Percentiles rank a stretch among this genome's conserved stretches.
Conservation (phyloP, 2,113 vertebrate species). For the Eclectus roratus region DNA sequence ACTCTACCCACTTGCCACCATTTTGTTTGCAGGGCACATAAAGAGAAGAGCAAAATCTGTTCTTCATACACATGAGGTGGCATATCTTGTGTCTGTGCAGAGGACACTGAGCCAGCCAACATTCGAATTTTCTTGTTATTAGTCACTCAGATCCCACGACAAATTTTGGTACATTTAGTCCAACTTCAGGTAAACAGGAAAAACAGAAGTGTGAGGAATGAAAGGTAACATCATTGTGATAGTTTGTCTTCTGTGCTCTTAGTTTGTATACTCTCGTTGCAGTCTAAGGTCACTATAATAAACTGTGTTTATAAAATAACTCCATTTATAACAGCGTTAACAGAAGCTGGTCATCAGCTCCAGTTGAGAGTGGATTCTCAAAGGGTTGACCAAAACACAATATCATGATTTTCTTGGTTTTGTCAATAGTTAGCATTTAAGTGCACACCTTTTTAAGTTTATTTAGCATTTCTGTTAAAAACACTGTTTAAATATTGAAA, state of each 20-base stretch:
- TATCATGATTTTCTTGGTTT: not conserved
- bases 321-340: not conserved
- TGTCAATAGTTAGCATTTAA: not conserved
- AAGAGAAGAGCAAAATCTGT: not conserved
- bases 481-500: not conserved
- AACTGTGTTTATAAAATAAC: not conserved
- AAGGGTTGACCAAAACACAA: not conserved
- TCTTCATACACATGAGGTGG: not conserved
- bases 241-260: not conserved
- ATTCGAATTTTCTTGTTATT: not conserved
- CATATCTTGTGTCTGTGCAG: not conserved
- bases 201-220: not conserved
- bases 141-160: not conserved
- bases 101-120: not conserved
- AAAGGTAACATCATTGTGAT: not conserved
- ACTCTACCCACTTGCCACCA: not conserved
- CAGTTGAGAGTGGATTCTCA: not conserved
- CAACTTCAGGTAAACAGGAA: slow-evolving; percentile 25
- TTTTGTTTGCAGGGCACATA: not conserved
- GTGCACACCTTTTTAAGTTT: not conserved
- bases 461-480: not conserved
- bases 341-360: not conserved
- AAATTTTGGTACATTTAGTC: slow-evolving; percentile 58
- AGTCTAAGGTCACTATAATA: not conserved
- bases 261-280: not conserved